Percentiles rank a stretch among this genome's conserved stretches.
phyloP scores from a whole-genome alignment of 2,797 vertebrate genomes.

The Falco cherrug region DNA sequence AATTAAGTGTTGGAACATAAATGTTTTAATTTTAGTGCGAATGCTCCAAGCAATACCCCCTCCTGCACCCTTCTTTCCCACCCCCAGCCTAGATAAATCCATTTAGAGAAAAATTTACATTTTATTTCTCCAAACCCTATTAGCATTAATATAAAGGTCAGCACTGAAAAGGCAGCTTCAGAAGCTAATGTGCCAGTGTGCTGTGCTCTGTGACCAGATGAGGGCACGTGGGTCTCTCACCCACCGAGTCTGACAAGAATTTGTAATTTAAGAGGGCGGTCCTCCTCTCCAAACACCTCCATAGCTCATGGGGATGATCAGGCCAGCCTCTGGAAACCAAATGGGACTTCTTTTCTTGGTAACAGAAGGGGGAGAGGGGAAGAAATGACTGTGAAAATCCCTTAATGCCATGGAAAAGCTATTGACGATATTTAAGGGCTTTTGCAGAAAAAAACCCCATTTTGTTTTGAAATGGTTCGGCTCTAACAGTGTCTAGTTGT shows the following conservation, averaged over 20 bases:
- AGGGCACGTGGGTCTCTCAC: conserved; percentile 58
- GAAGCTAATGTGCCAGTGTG: conserved; percentile 66
- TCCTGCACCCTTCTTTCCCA: conserved; percentile 9
- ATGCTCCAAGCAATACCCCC: conserved; percentile 60
- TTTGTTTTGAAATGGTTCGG: not conserved
- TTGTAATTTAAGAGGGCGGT: conserved; percentile 55
- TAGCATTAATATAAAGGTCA: conserved; percentile 76
- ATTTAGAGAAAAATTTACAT: conserved; percentile 77
- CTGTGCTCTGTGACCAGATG: conserved; percentile 60
- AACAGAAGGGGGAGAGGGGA: not conserved
- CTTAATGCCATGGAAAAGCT: not conserved
- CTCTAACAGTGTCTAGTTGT: not conserved
- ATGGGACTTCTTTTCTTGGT: not conserved
- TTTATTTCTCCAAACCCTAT: conserved; percentile 77
- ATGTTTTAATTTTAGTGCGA: conserved; percentile 74
- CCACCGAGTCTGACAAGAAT: conserved; percentile 58
- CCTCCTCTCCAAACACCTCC: conserved; percentile 5
- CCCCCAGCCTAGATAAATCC: conserved; percentile 70
- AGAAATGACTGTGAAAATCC: not conserved
- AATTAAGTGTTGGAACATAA: conserved; percentile 75
- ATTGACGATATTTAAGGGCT: not conserved
- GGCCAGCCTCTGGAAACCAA: conserved; percentile 1
- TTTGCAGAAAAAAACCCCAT: not conserved
- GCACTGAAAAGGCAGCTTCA: conserved; percentile 62
- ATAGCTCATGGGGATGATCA: not conserved